Evolutionary conservation across 2,888 invertebrate genomes (phyloP), one percentile per base, ranked within the genome.

Genomic region (Lobophora halterata): DNA sequence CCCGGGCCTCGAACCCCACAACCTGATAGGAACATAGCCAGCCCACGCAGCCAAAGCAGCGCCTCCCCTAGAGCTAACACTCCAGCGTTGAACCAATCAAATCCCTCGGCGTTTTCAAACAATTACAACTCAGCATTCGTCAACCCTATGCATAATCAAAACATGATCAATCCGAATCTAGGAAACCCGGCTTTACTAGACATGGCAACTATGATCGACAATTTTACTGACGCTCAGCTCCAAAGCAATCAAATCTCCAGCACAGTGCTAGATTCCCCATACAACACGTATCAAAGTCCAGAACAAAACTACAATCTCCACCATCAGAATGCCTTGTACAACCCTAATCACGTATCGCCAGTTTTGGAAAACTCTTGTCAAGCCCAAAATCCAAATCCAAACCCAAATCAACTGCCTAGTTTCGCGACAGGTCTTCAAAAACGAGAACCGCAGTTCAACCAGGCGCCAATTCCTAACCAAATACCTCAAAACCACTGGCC

Each of bases 201-300:
- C 59, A 93, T 93, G 93, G 92, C 92, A 18, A 89, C 92, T 3
- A 93, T 93, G 92, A 91, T 93, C 47, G 93, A 93, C 51, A 92
- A 92, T 55, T 93, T 93, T 76, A 91, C 91, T 17, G 93, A 93
- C 61, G 92, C 92, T 8, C 94, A 95, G 64, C 77, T 95, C 16
- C 95, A 95, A 75, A 95, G 93, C 65, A 94, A 94, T 65, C 95
- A 95, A 76, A 94, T 95, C 50, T 94, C 95, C 19, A 95, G 95
- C 63, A 95, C 95, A 6, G 95, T 95, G 3, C 76, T 94, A 56
- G 95, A 94, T 66, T 91, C 91, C 2, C 91, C 92, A 5, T 90
- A 91, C 50, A 88, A 88, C 51, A 77, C 90, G 13, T 90, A 91
- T 25, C n/a, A n/a, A n/a, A n/a, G n/a, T n/a, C n/a, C n/a, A n/a